Evolutionary conservation across 2,888 invertebrate genomes (phyloP), one percentile per base, ranked within the genome.

Genomic region (Agrochola macilenta): DNA sequence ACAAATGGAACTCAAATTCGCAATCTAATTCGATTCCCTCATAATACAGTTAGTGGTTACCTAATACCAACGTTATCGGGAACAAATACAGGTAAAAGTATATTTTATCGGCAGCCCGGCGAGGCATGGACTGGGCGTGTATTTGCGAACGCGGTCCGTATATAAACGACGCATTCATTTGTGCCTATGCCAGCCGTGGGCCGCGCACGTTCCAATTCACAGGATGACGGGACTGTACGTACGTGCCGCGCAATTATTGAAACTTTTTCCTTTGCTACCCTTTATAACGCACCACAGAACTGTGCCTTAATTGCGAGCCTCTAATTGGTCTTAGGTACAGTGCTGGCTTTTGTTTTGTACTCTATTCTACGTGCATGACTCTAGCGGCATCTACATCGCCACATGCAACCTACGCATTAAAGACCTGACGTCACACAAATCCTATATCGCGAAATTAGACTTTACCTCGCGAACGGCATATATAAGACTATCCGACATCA

Each of bases 211-310:
- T 87, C 89, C 90, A 90, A 90, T 91, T 89, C 90, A 84, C 79
- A 83, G 85, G 87, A 82, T 81, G 54, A 58, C 57, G 57, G 57
- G 14, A 30, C 75, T 57, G 57, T 43, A 66, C 12, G 79, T 84
- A 86, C 84, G 87, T 85, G 83, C 79, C 76, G 43, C 76, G 87
- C 89, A 91, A 92, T 92, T 91, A 93, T 92, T 92, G 89, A 92
- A 93, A 93, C 90, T 93, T 93, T 93, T 93, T 92, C 91, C 91
- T 93, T 92, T 90, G 69, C 68, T 77, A 84, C 83, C 88, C 86
- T 90, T 87, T 72, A 81, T 83, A 76, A 85, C 80, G 78, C 74
- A 82, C 84, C 83, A 85, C 83, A 81, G 82, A 79, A 82, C 35
- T 77, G 79, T 72, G 39, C 84, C 71, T 84, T 87, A 86, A 89